A percentile compares a stretch with the other conserved stretches of the same genome.
Conservation (phyloP, 2,888 invertebrate genomes). For the Urechis unicinctus region DNA sequence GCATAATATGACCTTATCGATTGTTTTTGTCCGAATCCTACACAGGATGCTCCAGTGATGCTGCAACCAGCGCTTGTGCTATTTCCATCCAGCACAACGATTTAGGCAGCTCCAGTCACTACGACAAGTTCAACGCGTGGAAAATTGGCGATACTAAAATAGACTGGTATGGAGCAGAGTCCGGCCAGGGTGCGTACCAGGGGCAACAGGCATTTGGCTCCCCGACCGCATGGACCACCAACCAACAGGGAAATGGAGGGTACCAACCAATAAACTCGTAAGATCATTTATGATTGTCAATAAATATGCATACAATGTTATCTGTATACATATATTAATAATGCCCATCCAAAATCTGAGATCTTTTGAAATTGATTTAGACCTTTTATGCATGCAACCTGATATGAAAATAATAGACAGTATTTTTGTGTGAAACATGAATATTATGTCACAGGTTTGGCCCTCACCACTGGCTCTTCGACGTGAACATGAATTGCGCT, state of each 20-base stretch:
- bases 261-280: slow-evolving; percentile 30
- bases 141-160: slow-evolving; percentile 30
- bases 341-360: background rate
- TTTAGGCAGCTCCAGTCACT: slow-evolving; percentile 24
- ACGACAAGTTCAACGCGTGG: slow-evolving; percentile 34
- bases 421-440: background rate
- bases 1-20: too few relatives aligned
- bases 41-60: slow-evolving; percentile 20
- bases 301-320: background rate
- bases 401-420: too few relatives aligned
- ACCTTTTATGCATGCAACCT: too few relatives aligned
- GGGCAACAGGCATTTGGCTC: slow-evolving; percentile 29
- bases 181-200: slow-evolving; percentile 30
- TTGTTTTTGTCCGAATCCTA: too few relatives aligned
- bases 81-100: slow-evolving; percentile 30
- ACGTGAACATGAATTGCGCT: slow-evolving; percentile 42
- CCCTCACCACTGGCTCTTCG: slow-evolving; percentile 44
- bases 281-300: background rate
- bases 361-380: too few relatives aligned
- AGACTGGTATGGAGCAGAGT: slow-evolving; percentile 40
- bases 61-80: slow-evolving; percentile 25
- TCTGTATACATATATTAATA: too few relatives aligned
- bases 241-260: slow-evolving; percentile 24
- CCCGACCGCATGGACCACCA: slow-evolving; percentile 42
- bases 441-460: slow-evolving; percentile 26